Percentiles rank a stretch among this genome's conserved stretches.
These are phyloP conservation scores for Lasioglossum oenotherae DNA, from an alignment of 2,888 invertebrate species.

Conservation along the genomic window DNA sequence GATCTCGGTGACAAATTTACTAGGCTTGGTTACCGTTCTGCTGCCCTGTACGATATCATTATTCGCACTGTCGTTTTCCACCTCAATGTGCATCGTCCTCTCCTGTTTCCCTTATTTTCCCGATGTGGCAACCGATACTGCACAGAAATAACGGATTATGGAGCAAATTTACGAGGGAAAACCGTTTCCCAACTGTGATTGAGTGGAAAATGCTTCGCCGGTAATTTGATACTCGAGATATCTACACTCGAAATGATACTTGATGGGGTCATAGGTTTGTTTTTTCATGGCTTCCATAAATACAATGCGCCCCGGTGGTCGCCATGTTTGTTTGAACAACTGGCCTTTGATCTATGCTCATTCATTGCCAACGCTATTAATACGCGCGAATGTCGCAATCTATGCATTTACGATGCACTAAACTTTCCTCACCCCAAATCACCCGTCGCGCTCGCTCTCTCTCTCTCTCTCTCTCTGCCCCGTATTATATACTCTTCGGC, in stretches of 20 bases:
- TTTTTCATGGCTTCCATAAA: constrained; percentile 53
- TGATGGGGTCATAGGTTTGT: constrained; percentile 60
- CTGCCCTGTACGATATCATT: constrained; percentile 47
- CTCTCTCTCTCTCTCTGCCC: too few relatives aligned
- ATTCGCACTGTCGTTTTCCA: constrained; percentile 37
- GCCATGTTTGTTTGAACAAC: constrained; percentile 73
- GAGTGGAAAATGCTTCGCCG: constrained; percentile 30
- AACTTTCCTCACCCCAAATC: constrained; percentile 78
- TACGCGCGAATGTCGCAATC: constrained; percentile 71
- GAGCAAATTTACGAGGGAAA: background rate
- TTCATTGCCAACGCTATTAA: constrained; percentile 76
- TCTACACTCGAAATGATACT: constrained; percentile 60
- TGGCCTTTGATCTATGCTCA: constrained; percentile 70
- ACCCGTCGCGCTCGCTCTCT: background rate
- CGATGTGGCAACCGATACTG: background rate
- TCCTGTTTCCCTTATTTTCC: background rate
- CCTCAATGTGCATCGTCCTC: background rate
- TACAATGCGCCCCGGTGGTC: constrained; percentile 44
- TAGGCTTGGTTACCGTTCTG: constrained; percentile 39
- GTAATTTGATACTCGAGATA: constrained; percentile 49
- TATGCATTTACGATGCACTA: constrained; percentile 76
- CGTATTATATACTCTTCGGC: background rate
- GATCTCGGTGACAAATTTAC: constrained; percentile 67
- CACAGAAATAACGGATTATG: background rate
- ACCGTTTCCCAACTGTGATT: background rate